Evolutionary conservation across 2,113 vertebrate species (phyloP).

Genomic region (Cacatua alba): DNA sequence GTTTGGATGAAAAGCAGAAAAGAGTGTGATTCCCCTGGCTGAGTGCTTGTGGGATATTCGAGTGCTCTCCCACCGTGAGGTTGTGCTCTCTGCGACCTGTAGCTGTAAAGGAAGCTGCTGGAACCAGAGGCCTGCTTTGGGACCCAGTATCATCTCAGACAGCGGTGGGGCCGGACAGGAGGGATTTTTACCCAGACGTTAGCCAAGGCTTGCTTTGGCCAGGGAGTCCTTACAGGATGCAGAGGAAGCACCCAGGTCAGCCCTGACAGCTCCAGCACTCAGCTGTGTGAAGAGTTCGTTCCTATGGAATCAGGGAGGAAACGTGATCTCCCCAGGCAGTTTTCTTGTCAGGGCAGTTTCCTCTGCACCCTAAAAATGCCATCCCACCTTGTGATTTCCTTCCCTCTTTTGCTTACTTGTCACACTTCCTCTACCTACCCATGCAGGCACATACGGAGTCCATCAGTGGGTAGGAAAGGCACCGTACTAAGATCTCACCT

Average conservation of each 20-base stretch:
- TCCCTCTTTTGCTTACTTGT: background rate
- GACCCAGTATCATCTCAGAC: accelerated
- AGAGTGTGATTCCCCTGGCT: background rate
- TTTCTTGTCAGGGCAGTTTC: background rate
- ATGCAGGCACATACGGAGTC: background rate
- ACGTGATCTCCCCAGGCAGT: background rate
- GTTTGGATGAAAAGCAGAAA: background rate
- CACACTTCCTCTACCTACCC: background rate
- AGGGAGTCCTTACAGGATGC: background rate
- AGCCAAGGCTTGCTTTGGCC: background rate
- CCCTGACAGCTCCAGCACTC: background rate
- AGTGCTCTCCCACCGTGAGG: background rate
- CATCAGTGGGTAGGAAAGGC: background rate
- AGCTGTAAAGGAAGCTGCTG: background rate
- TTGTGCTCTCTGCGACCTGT: background rate
- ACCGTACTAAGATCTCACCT: background rate
- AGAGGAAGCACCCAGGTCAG: background rate
- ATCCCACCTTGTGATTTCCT: background rate
- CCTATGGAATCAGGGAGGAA: background rate
- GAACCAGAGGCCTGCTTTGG: background rate
- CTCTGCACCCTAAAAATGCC: background rate
- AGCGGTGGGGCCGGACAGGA: background rate
- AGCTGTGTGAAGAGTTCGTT: background rate
- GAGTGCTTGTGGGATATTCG: background rate
- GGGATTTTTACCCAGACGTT: background rate